Conservation (phyloP, 2,113 vertebrate genomes). For the Emydocephalus ijimae region DNA sequence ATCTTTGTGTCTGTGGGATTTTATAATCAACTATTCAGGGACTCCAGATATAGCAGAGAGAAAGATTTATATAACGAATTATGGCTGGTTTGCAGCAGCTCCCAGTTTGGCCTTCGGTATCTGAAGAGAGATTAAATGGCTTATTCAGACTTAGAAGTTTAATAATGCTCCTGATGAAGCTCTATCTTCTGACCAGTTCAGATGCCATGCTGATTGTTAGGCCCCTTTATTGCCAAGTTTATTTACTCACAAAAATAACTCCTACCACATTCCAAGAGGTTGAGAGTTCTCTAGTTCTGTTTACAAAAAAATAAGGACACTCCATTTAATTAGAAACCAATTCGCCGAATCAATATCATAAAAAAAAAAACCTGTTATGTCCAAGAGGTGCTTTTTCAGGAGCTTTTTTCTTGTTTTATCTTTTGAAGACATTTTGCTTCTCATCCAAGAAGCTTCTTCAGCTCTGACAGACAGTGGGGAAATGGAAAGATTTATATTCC, state of each 20-base stretch:
- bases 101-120: not conserved
- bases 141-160: not conserved
- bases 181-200: not conserved
- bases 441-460: too few species aligned
- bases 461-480: too few species aligned
- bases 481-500: too few species aligned
- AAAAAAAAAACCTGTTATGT: not conserved
- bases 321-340: not conserved
- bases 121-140: not conserved
- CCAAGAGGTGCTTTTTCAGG: too few species aligned
- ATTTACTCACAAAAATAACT: not conserved
- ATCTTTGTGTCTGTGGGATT: not conserved
- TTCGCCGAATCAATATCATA: not conserved
- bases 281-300: not conserved
- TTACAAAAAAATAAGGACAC: not conserved
- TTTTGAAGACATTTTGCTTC: too few species aligned
- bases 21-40: not conserved
- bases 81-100: not conserved
- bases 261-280: not conserved
- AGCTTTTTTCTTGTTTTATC: too few species aligned
- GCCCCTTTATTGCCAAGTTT: not conserved
- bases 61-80: not conserved
- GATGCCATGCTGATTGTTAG: not conserved
- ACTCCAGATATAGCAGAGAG: not conserved
- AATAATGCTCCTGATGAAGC: not conserved